Evolutionary conservation across 2,888 invertebrate genomes (phyloP), one percentile per base, ranked within the genome.

Genomic region (Chrysolina americana): DNA sequence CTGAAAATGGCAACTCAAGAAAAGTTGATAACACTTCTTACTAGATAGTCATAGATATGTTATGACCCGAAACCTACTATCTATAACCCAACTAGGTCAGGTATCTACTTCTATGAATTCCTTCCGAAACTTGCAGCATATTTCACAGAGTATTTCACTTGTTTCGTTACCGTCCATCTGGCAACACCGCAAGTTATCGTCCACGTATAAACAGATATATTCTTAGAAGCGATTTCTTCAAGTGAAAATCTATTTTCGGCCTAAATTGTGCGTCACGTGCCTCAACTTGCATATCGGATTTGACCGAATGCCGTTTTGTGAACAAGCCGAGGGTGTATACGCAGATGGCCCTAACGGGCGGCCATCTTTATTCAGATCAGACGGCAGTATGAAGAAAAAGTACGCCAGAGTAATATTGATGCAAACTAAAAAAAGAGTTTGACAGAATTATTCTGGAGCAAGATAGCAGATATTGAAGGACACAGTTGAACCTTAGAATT

Each of bases 161-260:
- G 19, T 21, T 21, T 53, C 53, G 19, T 53, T 19, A 21, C 19
- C 5, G 53, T 21, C 21, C 17, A 53, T 53, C 53, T 59, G 59
- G 36, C 59, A 59, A 23, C 59, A n/a, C n/a, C 59, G 59, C 28
- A 15, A 8, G 28, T n/a, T 19, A 19, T 6, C 23, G 19, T 69
- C 17, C 36, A 41, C 28, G 53, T 53, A 65, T 71, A 71, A 70
- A 70, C 63, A 64, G 70, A 71, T 65, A 59, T 71, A 71, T 71
- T 71, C 71, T 71, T 65, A 28, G 71, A 71, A 71, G 71, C 64
- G 41, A 50, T 64, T 65, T 64, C 65, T 64, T 36, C 47, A 50
- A 68, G 53, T 53, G 68, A 41, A 53, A 63, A 71, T 65, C 48
- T 71, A 71, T 71, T 71, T 71, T 64, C 50, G 70, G 70, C 13